Percentiles rank a stretch among this genome's conserved stretches.
phyloP scores from a whole-genome alignment of 2,113 vertebrate genomes.

The Cnemophilus loriae region DNA sequence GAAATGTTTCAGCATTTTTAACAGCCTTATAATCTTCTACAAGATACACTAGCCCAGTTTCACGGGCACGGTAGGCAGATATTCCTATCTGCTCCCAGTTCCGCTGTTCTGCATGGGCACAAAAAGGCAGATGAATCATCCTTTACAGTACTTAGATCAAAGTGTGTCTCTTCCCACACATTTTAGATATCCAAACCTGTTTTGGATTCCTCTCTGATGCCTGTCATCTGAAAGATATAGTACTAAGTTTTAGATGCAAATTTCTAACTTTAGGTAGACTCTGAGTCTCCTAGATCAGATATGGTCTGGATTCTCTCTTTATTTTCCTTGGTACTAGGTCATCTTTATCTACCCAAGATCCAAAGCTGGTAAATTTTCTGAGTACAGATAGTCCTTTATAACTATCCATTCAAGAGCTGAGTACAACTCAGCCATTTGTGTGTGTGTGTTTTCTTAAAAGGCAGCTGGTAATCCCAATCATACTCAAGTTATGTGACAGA shows the following conservation, averaged over 20 bases:
- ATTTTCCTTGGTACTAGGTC: background rate
- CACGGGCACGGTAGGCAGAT: background rate
- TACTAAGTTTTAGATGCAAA: background rate
- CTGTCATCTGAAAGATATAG: background rate
- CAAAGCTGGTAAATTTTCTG: background rate
- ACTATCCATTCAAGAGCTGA: background rate
- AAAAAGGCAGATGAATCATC: background rate
- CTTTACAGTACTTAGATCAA: background rate
- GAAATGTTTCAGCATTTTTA: background rate
- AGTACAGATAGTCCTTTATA: background rate
- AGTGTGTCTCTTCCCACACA: background rate
- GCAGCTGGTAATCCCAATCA: background rate
- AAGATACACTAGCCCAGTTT: background rate
- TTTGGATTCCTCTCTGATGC: background rate
- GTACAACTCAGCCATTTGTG: background rate
- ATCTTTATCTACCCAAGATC: background rate
- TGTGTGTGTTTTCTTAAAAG: background rate
- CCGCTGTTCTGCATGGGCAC: background rate
- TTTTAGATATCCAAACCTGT: background rate
- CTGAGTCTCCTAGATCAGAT: accelerated
- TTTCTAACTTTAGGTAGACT: background rate
- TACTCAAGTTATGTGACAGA: background rate
- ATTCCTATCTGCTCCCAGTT: background rate
- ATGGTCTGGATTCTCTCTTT: background rate
- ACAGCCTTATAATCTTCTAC: background rate